These are phyloP conservation scores for Trissolcus basalis DNA, from an alignment of 1,140 invertebrate genomes.

Conservation along the genomic window DNA sequence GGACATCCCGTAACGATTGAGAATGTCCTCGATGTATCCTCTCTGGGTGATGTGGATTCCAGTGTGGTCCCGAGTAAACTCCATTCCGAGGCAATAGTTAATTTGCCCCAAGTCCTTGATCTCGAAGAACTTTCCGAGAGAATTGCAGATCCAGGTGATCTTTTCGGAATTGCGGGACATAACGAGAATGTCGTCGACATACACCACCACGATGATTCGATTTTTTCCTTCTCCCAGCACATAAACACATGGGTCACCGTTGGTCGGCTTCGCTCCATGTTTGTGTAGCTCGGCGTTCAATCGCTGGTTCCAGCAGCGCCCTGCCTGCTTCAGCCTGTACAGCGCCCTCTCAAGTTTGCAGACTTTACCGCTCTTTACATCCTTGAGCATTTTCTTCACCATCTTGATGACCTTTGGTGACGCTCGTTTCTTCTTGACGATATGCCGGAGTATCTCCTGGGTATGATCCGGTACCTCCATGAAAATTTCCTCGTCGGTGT, in stretches of 20 bases:
- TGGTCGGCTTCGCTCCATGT: slow-evolving; percentile 9
- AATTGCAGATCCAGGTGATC: neutral
- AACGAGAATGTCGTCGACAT: slow-evolving; percentile 15
- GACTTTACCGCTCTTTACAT: no score
- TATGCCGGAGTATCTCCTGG: no score
- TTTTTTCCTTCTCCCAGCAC: neutral
- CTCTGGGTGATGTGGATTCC: neutral
- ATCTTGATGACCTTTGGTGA: no score
- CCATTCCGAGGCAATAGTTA: slow-evolving; percentile 7
- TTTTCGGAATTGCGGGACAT: neutral
- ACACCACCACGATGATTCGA: slow-evolving; percentile 3
- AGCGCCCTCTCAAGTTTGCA: no score
- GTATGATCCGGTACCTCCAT: no score
- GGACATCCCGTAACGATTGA: neutral
- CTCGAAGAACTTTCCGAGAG: slow-evolving; percentile 10
- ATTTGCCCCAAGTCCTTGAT: slow-evolving; percentile 1
- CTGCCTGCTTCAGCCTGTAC: no score
- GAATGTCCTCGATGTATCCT: neutral
- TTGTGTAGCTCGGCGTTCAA: slow-evolving; percentile 3
- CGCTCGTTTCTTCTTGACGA: no score
- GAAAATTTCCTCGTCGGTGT: no score
- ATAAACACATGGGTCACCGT: slow-evolving; percentile 9
- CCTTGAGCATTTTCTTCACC: no score
- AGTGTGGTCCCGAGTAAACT: slow-evolving; percentile 6
- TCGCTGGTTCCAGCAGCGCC: no score